phyloP scores from a whole-genome alignment of 2,888 invertebrate genomes.

The Entomobrya proxima region DNA sequence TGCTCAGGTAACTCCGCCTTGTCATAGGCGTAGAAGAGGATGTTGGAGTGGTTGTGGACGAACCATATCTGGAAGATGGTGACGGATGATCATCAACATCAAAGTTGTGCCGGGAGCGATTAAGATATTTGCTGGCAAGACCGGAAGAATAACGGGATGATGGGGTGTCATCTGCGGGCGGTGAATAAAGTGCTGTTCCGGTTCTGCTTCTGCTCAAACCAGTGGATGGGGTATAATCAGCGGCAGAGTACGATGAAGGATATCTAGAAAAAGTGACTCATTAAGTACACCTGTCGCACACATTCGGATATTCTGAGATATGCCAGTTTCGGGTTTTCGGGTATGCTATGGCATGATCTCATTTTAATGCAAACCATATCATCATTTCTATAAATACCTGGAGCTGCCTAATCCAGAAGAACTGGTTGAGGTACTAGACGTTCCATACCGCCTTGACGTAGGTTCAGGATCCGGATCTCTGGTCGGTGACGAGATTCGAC shows the following conservation, averaged over 20 bases:
- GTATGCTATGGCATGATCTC: too few relatives aligned
- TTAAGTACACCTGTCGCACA: neutral
- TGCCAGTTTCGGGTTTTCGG: too few relatives aligned
- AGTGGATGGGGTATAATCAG: conserved; percentile 68
- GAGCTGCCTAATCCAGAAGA: conserved; percentile 63
- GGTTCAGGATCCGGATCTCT: conserved; percentile 67
- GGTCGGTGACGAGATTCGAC: conserved; percentile 71
- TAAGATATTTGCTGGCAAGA: conserved; percentile 76
- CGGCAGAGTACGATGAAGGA: conserved; percentile 71
- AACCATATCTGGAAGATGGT: conserved; percentile 74
- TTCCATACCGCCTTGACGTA: conserved; percentile 64
- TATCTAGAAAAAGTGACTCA: conserved; percentile 53
- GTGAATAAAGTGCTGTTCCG: conserved; percentile 72
- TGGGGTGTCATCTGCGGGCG: conserved; percentile 73
- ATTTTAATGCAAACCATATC: too few relatives aligned
- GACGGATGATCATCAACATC: conserved; percentile 75
- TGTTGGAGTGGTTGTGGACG: conserved; percentile 67
- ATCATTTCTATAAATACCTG: conserved; percentile 42
- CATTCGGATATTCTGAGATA: too few relatives aligned
- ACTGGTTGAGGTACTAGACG: conserved; percentile 57
- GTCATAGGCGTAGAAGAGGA: conserved; percentile 72
- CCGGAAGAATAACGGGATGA: conserved; percentile 75
- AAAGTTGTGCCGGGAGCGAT: conserved; percentile 76
- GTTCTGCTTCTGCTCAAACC: conserved; percentile 73
- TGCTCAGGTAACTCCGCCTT: conserved; percentile 73